Conservation (phyloP, 2,797 vertebrate genomes). For the Danio jaintianensis region DNA sequence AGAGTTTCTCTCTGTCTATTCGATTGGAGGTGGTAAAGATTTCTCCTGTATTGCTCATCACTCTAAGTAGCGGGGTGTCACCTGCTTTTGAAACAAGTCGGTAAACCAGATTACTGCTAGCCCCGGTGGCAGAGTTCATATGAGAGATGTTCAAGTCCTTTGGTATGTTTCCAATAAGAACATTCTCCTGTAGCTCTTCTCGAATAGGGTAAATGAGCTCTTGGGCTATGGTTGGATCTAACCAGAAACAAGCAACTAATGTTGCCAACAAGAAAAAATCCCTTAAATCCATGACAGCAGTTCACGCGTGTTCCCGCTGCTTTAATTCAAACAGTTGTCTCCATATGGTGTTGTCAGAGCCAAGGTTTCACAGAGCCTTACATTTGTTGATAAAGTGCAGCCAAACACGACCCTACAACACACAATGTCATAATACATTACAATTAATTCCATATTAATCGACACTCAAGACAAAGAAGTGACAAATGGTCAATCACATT, state of each 20-base stretch:
- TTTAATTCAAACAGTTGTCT: constrained; percentile 82
- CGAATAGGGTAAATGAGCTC: constrained; percentile 99
- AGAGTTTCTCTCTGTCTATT: constrained; percentile 97
- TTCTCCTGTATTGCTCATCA: constrained; percentile 95
- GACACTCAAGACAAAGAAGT: constrained; percentile 1
- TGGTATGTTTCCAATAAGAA: constrained; percentile 99
- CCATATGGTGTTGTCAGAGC: constrained; percentile 82
- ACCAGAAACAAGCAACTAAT: constrained; percentile 94
- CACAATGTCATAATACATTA: constrained; percentile 74
- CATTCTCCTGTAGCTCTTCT: constrained; percentile 98
- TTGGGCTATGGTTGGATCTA: constrained; percentile 97
- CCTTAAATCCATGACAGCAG: constrained; percentile 96
- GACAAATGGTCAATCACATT: background rate
- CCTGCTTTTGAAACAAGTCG: constrained; percentile 98
- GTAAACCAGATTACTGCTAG: constrained; percentile 95
- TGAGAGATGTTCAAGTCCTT: constrained; percentile 99
- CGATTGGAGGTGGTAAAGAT: constrained; percentile 97
- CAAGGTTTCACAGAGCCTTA: constrained; percentile 85
- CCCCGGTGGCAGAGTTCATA: constrained; percentile 92
- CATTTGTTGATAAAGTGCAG: constrained; percentile 86
- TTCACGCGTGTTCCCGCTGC: constrained; percentile 77
- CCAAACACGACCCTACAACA: constrained; percentile 89
- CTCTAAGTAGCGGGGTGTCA: constrained; percentile 95
- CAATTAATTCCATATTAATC: constrained; percentile 55
- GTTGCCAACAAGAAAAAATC: constrained; percentile 99